phyloP scores from a whole-genome alignment of 2,797 vertebrate species.

The Bryconaethiops microstoma region DNA sequence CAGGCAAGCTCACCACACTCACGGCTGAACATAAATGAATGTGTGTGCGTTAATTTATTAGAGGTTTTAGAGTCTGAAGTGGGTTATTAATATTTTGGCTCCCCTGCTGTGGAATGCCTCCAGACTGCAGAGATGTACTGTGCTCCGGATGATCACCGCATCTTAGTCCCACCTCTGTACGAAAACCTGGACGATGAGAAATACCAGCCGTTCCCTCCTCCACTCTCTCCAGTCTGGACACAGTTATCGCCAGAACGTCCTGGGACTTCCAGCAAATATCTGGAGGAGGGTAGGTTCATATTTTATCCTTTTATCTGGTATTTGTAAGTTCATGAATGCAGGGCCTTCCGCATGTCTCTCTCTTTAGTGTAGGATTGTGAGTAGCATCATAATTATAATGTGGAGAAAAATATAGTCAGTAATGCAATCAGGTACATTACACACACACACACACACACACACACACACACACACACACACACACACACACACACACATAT shows the following conservation, averaged over 20 bases:
- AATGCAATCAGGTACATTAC: too few species aligned
- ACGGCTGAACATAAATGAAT: neutral
- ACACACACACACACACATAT: too few species aligned
- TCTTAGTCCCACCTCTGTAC: slow-evolving; percentile 33
- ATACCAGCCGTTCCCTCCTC: slow-evolving; percentile 41
- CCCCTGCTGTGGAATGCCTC: neutral
- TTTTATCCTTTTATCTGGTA: neutral
- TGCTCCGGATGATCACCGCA: slow-evolving; percentile 8
- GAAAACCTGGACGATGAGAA: slow-evolving; percentile 40
- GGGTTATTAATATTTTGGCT: neutral
- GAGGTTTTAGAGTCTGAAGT: neutral
- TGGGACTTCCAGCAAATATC: neutral
- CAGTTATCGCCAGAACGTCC: neutral
- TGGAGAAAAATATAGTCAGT: too few species aligned
- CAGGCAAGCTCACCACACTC: neutral
- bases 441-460: too few species aligned
- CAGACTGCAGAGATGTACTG: slow-evolving; percentile 28
- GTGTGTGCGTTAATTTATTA: neutral
- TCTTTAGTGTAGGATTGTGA: neutral
- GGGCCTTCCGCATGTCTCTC: too few species aligned
- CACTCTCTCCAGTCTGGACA: neutral
- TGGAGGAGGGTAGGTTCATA: neutral
- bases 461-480: too few species aligned
- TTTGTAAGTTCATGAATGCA: neutral
- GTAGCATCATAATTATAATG: too few species aligned